A percentile compares a stretch with the other conserved stretches of the same genome.
These are phyloP conservation scores for Lochmaea crataegi DNA, from an alignment of 2,888 invertebrate species.

Conservation along the genomic window DNA sequence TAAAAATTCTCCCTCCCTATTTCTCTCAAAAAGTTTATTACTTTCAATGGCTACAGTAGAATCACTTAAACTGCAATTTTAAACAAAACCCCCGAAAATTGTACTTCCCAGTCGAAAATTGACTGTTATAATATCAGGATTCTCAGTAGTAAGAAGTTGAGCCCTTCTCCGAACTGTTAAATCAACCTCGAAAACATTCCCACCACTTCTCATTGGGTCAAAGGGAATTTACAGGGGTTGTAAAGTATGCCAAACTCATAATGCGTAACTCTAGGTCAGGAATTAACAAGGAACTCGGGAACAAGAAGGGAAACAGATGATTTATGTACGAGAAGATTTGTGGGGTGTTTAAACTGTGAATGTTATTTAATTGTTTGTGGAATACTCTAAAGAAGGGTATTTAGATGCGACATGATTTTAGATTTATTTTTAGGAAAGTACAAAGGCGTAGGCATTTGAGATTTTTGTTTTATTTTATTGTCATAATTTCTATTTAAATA, in stretches of 20 bases:
- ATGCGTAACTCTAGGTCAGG: conserved; percentile 44
- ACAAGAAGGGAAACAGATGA: conserved; percentile 25
- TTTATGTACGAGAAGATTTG: conserved; percentile 7
- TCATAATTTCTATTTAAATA: too few relatives aligned
- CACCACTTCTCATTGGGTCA: conserved; percentile 37
- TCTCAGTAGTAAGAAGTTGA: not conserved
- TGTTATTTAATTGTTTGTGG: conserved; percentile 2
- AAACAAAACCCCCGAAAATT: not conserved
- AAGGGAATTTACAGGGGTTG: conserved; percentile 43
- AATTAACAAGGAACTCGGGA: conserved; percentile 38
- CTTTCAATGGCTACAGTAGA: too few relatives aligned
- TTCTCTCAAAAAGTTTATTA: too few relatives aligned
- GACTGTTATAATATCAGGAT: not conserved
- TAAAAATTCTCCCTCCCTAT: too few relatives aligned
- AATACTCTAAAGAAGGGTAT: not conserved
- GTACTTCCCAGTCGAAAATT: not conserved
- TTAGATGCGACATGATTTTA: not conserved
- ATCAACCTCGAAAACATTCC: conserved; percentile 22
- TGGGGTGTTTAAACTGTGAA: not conserved
- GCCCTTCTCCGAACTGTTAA: not conserved
- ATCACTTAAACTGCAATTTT: too few relatives aligned
- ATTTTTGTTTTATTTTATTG: not conserved
- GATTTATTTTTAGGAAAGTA: not conserved
- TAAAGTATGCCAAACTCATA: conserved; percentile 49
- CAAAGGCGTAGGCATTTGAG: not conserved